Base-by-base conservation (phyloP, 2,113 vertebrate species). In the Suricata suricatta region DNA sequence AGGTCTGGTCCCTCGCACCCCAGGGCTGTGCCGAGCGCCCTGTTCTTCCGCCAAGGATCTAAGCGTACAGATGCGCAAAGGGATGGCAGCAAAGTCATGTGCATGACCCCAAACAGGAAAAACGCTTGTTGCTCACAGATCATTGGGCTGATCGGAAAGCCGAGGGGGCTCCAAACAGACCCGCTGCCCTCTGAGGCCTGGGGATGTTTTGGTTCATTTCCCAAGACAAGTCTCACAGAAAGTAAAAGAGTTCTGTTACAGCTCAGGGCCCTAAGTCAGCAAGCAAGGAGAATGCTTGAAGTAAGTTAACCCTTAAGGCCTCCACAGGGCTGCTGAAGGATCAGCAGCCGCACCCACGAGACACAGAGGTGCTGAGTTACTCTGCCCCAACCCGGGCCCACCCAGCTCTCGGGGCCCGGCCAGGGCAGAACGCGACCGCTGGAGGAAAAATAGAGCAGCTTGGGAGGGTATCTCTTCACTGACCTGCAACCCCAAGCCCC, bases 341-440 rank as follows among this genome's bases (percentile, higher is more conserved):
- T 19, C 52, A 17, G 77, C 66, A 3, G 66, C 35, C 19, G 0
- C 6, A 6, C 83, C 5, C 0, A 0, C 3, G 4, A 7, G 63
- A 63, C n/a, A 16, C 4, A 7, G 41, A 47, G 5, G 7, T 6
- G 12, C 9, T 14, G 11, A 15, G 1, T 8, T 0, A 29, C 13
- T 10, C 0, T 3, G 31, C 68, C 64, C 9, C 8, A 0, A 23
- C 6, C 57, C 76, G 15, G 1, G 0, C 6, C 52, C 1, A 0
- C 52, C 17, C 3, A 0, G 13, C 25, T 4, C 54, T 12, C 5
- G 1, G 25, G 31, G 12, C 35, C 14, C 9, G 2, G 50, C 66
- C 23, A 2, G 80, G 21, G 1, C 60, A 2, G 25, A 19, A 63
- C 0, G 23, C 38, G 17, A 2, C 72, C 11, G 17, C 23, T 1